Evolutionary conservation across 2,113 vertebrate species (phyloP), one percentile per base, ranked within the genome.

Genomic region (Todiramphus saurophagus): DNA sequence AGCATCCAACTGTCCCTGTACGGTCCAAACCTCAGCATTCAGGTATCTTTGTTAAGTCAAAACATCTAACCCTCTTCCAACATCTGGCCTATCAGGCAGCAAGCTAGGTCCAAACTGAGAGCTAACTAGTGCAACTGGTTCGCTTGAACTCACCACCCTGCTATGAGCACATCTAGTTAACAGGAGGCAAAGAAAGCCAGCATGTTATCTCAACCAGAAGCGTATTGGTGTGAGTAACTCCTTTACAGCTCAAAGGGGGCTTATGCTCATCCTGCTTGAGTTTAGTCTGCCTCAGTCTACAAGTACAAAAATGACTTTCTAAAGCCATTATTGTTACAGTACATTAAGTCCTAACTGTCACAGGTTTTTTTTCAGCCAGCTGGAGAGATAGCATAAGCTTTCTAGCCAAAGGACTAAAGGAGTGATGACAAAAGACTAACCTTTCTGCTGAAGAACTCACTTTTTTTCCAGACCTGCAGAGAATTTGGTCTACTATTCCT

Each of bases 401-500:
- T 96, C 63, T 63, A 93, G 55, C 55, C 63, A 75, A 55, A 90
- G 78, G 77, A 76, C 59, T 80, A 30, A 93, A 93, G 68, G 11
- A 79, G 31, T 31, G 82, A 90, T 93, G 87, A 97, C 69, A 95
- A 96, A 95, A 82, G 87, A 66, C 31, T 67, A 78, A 92, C n/a
- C 75, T 92, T 85, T 56, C 67, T 90, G 60, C 72, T 78, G 85
- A 86, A 91, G 82, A 88, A n/a, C 83, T 96, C 46, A 13, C 10
- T 94, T 96, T 97, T 97, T 96, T 53, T 81, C 33, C 30, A 93
- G 68, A 83, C 51, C 56, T 83, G 56, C 43, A 58, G 90, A 96
- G 73, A 78, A 60, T 53, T 92, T 90, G 90, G 63, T 93, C 37
- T 67, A 10, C 60, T 82, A 31, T 95, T 94, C 48, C 35, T 92